These are phyloP conservation scores for Henricia sp. DNA, from an alignment of 53 echinoderm and acorn worm species.

Conservation along the genomic window DNA sequence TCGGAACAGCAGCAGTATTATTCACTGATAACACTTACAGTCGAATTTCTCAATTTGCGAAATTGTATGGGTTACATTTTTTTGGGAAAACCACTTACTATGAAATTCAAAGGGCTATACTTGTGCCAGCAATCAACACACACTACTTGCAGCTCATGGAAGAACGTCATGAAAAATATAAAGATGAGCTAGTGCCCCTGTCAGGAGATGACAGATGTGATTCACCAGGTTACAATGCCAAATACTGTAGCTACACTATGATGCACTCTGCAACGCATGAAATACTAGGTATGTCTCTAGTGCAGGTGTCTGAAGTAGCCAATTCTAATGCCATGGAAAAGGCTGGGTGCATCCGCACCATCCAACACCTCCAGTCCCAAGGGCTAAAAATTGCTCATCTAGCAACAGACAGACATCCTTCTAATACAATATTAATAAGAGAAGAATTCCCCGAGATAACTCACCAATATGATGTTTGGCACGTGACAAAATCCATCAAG, in stretches of 20 bases:
- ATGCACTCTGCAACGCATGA: constrained; percentile 47
- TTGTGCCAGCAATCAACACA: constrained; percentile 20
- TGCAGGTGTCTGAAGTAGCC: constrained; percentile 59
- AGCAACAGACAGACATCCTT: constrained; percentile 43
- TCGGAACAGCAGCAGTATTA: constrained; percentile 34
- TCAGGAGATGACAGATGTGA: constrained; percentile 76
- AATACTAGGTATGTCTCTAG: constrained; percentile 51
- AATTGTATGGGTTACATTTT: constrained; percentile 7
- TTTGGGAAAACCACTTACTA: constrained; percentile 33
- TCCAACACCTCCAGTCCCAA: background rate
- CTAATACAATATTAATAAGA: constrained; percentile 30
- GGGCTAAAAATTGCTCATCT: background rate
- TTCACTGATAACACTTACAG: constrained; percentile 32
- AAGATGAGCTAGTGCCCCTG: background rate
- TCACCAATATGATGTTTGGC: constrained; percentile 66
- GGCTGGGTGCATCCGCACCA: background rate
- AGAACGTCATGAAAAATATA: too few relatives aligned
- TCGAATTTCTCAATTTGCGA: constrained; percentile 12
- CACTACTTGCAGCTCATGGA: background rate
- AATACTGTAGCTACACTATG: constrained; percentile 66
- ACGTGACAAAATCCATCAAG: constrained; percentile 24
- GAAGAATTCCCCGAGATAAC: constrained; percentile 22
- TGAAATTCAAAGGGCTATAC: constrained; percentile 17
- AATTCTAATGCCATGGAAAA: constrained; percentile 71
- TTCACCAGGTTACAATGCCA: constrained; percentile 74